Evolutionary conservation across 2,888 invertebrate species (phyloP), one percentile per base, ranked within the genome.

Genomic region (Cryptophagus acutangulus): DNA sequence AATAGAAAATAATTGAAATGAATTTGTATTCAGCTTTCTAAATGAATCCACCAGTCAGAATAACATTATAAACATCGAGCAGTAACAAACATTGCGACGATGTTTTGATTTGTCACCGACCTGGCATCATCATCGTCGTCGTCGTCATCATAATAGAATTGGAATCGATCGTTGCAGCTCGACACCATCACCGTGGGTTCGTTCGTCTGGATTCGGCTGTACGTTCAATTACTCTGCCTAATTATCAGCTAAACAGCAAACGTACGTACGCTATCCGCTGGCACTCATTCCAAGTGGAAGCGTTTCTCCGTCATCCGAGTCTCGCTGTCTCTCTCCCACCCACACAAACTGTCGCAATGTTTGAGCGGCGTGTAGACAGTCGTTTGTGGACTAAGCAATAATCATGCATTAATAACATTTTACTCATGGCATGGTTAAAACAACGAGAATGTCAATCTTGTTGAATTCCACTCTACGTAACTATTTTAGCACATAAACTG

Each of bases 171-270:
- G 52, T 44, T 43, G 46, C 33, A 40, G 47, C 38, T 60, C 59
- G 59, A 44, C 25, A 34, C 26, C 33, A 41, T 38, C 56, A 57
- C 58, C 44, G 43, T 34, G 18, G 12, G 33, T 43, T 45, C 61
- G 59, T 36, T 37, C n/a, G n/a, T n/a, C n/a, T n/a, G 28, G 31
- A 33, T 46, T 44, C 58, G 60, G 59, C 49, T 48, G 45, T 51
- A 51, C 59, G 61, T 64, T 64, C 62, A 64, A 64, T 64, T 63
- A 64, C 62, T 61, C 54, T 53, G 52, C 51, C 60, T 64, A 64
- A 64, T 64, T 63, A 64, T 62, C 62, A 59, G 60, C 59, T 59
- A 62, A 62, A 62, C 60, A 58, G 62, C 55, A 55, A 59, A 60
- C 59, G 57, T 60, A n/a, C n/a, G n/a, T n/a, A 60, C 59, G 60